Conservation (phyloP, 2,113 vertebrate species). For the Trichomycterus rosablanca region DNA sequence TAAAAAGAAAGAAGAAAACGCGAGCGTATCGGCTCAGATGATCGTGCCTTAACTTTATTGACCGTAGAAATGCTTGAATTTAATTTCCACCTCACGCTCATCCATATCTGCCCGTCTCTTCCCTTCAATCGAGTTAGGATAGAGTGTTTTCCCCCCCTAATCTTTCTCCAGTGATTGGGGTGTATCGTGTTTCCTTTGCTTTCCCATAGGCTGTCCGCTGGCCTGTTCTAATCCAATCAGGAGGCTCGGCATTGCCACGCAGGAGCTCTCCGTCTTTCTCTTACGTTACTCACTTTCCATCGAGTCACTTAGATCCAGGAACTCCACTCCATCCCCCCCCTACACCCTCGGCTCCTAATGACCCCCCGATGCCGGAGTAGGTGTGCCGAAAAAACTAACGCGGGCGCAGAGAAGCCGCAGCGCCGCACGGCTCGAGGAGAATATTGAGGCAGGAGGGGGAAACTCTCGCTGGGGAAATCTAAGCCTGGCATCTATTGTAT, state of each 20-base stretch:
- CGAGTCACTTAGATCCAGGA: slow-evolving; percentile 25
- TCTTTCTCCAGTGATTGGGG: slow-evolving; percentile 7
- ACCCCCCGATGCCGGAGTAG: slow-evolving; percentile 7
- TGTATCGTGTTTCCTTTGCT: slow-evolving; percentile 11
- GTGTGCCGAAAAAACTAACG: slow-evolving; percentile 23
- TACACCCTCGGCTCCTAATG: background rate
- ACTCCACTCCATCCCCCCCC: background rate
- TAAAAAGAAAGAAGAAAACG: no score
- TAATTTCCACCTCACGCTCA: no score
- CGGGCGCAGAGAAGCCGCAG: background rate
- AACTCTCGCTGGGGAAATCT: slow-evolving; percentile 65
- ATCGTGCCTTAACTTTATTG: no score
- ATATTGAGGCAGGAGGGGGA: slow-evolving; percentile 3
- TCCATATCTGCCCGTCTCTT: slow-evolving; percentile 2
- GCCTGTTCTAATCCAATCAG: slow-evolving; percentile 23
- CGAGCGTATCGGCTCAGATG: no score
- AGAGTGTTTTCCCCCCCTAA: background rate
- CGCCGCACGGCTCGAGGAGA: slow-evolving; percentile 4
- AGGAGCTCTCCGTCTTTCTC: background rate
- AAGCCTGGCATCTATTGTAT: slow-evolving; percentile 58
- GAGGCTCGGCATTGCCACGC: background rate
- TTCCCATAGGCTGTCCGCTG: slow-evolving; percentile 1
- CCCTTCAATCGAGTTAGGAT: background rate
- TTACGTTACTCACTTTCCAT: slow-evolving; percentile 17
- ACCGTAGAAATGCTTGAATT: no score